Conservation (phyloP, 2,888 invertebrate genomes). For the Campaea margaritaria region DNA sequence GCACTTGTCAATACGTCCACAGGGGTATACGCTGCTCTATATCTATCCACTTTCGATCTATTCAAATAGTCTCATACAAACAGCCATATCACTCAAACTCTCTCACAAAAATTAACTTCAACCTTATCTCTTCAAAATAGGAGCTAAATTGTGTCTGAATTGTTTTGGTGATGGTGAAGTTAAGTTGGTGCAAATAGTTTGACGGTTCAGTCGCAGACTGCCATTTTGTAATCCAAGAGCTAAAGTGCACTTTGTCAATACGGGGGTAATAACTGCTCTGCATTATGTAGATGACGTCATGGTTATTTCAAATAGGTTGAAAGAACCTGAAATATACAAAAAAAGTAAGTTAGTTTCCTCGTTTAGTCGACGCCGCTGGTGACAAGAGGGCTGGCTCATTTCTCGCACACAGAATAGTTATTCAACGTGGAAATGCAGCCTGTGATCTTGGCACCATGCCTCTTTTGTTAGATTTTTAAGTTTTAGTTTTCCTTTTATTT, state of each 20-base stretch:
- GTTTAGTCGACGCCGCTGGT: too few species aligned
- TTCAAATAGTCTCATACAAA: slow-evolving; percentile 62
- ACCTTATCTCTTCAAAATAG: slow-evolving; percentile 35
- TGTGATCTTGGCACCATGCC: too few species aligned
- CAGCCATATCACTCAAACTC: slow-evolving; percentile 11
- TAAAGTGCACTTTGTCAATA: slow-evolving; percentile 75
- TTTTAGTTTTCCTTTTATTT: too few species aligned
- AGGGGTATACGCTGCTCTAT: slow-evolving; percentile 53
- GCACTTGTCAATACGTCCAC: slow-evolving; percentile 77
- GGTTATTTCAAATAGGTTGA: not conserved
- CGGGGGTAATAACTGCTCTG: slow-evolving; percentile 53
- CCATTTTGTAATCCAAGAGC: slow-evolving; percentile 75
- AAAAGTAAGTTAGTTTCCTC: too few species aligned
- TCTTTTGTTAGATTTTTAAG: too few species aligned
- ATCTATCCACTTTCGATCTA: slow-evolving; percentile 60
- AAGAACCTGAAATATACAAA: too few species aligned
- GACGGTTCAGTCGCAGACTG: slow-evolving; percentile 55
- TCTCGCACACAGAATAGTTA: too few species aligned
- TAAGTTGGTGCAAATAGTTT: slow-evolving; percentile 60
- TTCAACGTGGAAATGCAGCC: too few species aligned
- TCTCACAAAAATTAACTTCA: slow-evolving; percentile 7
- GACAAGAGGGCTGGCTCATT: too few species aligned
- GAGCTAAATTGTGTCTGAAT: slow-evolving; percentile 21
- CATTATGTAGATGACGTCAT: slow-evolving; percentile 17
- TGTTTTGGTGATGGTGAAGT: slow-evolving; percentile 22